Evolutionary conservation across 2,888 invertebrate species (phyloP), one percentile per base, ranked within the genome.

Genomic region (Agrotis segetum): DNA sequence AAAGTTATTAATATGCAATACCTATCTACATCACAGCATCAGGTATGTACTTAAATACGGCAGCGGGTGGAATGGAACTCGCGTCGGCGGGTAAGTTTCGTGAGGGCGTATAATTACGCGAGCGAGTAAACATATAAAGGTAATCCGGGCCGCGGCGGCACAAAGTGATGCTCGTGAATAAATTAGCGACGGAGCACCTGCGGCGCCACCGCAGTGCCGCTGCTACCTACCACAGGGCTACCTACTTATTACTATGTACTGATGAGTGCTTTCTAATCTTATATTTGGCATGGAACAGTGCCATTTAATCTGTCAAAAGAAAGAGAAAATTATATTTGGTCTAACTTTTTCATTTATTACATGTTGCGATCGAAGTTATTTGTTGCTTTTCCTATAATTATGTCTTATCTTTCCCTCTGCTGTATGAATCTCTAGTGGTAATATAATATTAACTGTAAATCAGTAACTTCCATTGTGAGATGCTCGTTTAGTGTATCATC

Each of bases 81-180:
- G 67, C 73, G 72, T 71, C 83, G 78, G 79, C 77, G 88, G 91
- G 88, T 89, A 94, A 95, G 94, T 95, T 95, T 93, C 93, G 93
- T 93, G 94, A 92, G 95, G 93, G 93, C 91, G 95, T 94, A 95
- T 95, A 96, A 96, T 96, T 95, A 95, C 94, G 94, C 92, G 93
- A 92, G 92, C 93, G 94, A 92, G 95, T 94, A 96, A 95, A 96
- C 95, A 95, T 93, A 95, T 95, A 94, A 95, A 95, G 95, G 95
- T 95, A 95, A 95, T 95, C 95, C 95, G 94, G 94, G 94, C 91
- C 93, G 95, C 93, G 94, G 94, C 92, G 94, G 93, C 95, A 95
- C 94, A 95, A 95, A 95, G 95, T 95, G 95, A 95, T 95, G 93
- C 93, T 92, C 93, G 92, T 93, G 95, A 95, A 95, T 95, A 93